These are phyloP conservation scores for Dicroscelio sp. DNA, from an alignment of 2,888 invertebrate genomes.

Conservation along the genomic window DNA sequence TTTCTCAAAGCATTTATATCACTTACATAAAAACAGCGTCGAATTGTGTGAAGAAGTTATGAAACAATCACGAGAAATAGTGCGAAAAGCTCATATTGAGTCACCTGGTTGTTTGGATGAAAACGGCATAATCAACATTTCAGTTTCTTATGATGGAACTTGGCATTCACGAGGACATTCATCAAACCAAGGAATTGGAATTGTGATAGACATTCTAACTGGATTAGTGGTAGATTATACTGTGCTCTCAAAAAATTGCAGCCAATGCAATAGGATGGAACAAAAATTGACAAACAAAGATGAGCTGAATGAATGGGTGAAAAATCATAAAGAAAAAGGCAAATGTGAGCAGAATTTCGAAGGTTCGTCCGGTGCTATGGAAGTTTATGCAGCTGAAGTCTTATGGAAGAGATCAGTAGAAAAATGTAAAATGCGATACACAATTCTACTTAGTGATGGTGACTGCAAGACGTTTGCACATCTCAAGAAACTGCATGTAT, in stretches of 20 bases:
- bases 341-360: slow-evolving; percentile 32
- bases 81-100: neutral
- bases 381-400: slow-evolving; percentile 31
- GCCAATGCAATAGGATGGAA: slow-evolving; percentile 17
- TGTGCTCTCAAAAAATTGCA: slow-evolving; percentile 46
- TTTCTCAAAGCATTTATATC: neutral
- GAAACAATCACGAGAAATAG: neutral
- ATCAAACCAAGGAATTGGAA: slow-evolving; percentile 22
- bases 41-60: slow-evolving; percentile 8
- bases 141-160: slow-evolving; percentile 32
- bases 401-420: slow-evolving; percentile 36
- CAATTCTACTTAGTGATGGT: slow-evolving; percentile 24
- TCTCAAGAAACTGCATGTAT: slow-evolving; percentile 6
- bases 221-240: slow-evolving; percentile 30
- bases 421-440: slow-evolving; percentile 45
- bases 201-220: slow-evolving; percentile 34
- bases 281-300: neutral
- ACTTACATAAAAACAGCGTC: neutral
- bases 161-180: slow-evolving; percentile 40
- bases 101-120: neutral
- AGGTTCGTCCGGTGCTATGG: slow-evolving; percentile 40
- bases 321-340: slow-evolving; percentile 16
- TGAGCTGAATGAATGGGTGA: slow-evolving; percentile 6
- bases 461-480: slow-evolving; percentile 11
- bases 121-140: neutral